phyloP scores from a whole-genome alignment of 2,888 invertebrate species.

The Apamea crenata region DNA sequence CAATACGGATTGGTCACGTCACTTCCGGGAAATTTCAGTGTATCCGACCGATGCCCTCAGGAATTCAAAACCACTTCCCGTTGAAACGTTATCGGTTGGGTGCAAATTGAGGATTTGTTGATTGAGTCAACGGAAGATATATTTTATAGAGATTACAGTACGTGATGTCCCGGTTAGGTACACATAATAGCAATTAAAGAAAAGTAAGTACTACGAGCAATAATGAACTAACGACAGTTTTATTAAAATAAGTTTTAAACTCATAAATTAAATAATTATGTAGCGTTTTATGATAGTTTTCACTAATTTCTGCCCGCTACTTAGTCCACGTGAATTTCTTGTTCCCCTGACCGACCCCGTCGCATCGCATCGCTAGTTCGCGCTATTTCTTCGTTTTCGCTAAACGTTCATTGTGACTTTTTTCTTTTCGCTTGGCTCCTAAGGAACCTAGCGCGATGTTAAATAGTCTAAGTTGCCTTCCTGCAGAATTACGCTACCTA shows the following conservation, averaged over 20 bases:
- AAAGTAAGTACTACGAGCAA: not conserved
- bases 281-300: not conserved
- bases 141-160: constrained; percentile 1
- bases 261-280: no score
- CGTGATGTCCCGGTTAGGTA: not conserved
- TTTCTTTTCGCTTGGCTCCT: no score
- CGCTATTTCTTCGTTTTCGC: no score
- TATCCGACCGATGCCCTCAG: constrained; percentile 25
- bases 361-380: no score
- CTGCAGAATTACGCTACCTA: no score
- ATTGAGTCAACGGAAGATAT: not conserved
- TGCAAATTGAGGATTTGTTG: constrained; percentile 14
- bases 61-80: constrained; percentile 27
- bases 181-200: not conserved
- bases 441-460: no score
- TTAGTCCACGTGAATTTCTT: no score
- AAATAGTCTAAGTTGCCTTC: no score
- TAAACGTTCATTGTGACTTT: no score
- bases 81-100: not conserved
- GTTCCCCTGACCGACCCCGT: no score
- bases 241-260: not conserved
- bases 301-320: no score
- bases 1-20: constrained; percentile 35
- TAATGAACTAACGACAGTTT: not conserved
- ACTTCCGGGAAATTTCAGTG: constrained; percentile 20